Evolutionary conservation across 1,140 invertebrate species (phyloP).

Genomic region (Drosophila eugracilis): DNA sequence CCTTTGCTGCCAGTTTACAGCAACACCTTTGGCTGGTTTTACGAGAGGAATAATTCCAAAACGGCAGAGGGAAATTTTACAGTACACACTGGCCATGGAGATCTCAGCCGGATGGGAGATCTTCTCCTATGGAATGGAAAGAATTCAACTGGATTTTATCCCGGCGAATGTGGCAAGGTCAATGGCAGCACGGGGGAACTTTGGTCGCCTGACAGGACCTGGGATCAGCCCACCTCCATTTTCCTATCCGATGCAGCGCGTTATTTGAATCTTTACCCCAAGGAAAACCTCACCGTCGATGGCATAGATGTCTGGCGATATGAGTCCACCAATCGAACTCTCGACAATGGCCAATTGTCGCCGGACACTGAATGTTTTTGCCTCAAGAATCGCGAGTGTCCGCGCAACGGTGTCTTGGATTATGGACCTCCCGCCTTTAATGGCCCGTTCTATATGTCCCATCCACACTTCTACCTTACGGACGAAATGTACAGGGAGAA

Average conservation of each 20-base stretch:
- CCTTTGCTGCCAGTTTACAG: slow-evolving; percentile 86
- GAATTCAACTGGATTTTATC: slow-evolving; percentile 86
- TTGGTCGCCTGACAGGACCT: slow-evolving; percentile 88
- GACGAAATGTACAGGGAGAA: slow-evolving; percentile 88
- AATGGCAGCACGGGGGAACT: slow-evolving; percentile 90
- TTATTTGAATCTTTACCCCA: slow-evolving; percentile 84
- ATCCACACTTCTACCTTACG: slow-evolving; percentile 94
- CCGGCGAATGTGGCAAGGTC: slow-evolving; percentile 88
- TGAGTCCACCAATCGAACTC: slow-evolving; percentile 86
- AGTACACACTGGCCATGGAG: slow-evolving; percentile 89
- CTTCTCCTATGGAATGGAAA: slow-evolving; percentile 88
- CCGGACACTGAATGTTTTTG: slow-evolving; percentile 73
- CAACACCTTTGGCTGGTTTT: slow-evolving; percentile 92
- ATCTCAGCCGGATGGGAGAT: slow-evolving; percentile 88
- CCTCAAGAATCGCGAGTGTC: slow-evolving; percentile 77
- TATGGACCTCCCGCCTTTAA: slow-evolving; percentile 89
- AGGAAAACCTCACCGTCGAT: slow-evolving; percentile 73
- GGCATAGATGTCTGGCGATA: slow-evolving; percentile 88
- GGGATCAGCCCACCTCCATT: slow-evolving; percentile 86
- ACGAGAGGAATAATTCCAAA: slow-evolving; percentile 89
- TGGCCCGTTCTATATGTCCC: slow-evolving; percentile 92
- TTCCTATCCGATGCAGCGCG: slow-evolving; percentile 90
- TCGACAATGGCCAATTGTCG: slow-evolving; percentile 88
- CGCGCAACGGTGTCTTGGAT: slow-evolving; percentile 87
- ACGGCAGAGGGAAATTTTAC: slow-evolving; percentile 90